Base-by-base conservation (phyloP, 2,113 vertebrate species). In the Cranoglanis bouderius region DNA sequence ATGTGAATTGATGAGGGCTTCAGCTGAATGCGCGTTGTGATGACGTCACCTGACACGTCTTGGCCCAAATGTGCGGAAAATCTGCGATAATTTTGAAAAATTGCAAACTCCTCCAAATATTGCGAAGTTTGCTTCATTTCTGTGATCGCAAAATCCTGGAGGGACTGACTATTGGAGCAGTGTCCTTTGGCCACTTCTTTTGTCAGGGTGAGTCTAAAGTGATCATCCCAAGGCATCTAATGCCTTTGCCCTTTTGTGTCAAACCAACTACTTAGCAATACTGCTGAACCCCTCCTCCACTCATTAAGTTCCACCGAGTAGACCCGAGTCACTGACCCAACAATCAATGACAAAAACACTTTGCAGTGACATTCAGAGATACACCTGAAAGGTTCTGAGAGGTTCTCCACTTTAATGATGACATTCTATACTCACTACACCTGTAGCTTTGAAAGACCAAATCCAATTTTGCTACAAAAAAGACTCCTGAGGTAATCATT, bases 191-290 rank as follows among this genome's bases (percentile, higher is more conserved):
- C 4, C 18, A 53, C 29, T 70, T 65, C 70, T 82, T 90, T 92
- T 91, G 89, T 84, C 77, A 83, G 88, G 87, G 90, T 92, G 91
- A 88, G 53, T 88, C 89, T 90, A 65, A 82, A 92, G 83, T 86
- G 84, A 92, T 85, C 83, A 89, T 85, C 49, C 88, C 40, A 63
- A 85, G 49, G 87, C 87, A 90, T 90, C 85, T 93, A 94, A 94
- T 94, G 92, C 92, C 90, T 93, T 94, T 94, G 92, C 88, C 94
- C 93, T 92, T 91, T 92, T 90, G 92, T 94, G 94, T 93, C 93
- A 93, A 80, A 87, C 89, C 90, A 90, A 74, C 91, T 91, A 92
- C 92, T 92, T 92, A 92, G 92, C 90, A 90, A 90, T 80, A 40
- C 84, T 83, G 13, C 35, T 88, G 86, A 26, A 35, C 70, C 85